phyloP scores from a whole-genome alignment of 2,888 invertebrate genomes.

The Hyalella azteca region DNA sequence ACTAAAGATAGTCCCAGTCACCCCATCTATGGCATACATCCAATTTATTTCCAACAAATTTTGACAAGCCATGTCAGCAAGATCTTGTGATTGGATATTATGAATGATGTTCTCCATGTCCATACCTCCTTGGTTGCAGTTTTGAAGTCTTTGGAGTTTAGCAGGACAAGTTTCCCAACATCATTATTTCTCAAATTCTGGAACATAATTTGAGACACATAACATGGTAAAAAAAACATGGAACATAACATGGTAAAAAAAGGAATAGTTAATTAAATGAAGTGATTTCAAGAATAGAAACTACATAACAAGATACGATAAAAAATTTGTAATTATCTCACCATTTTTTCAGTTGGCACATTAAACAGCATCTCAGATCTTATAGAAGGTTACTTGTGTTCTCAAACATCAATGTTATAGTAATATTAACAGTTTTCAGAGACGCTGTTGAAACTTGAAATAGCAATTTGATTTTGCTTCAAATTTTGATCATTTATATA shows the following conservation, averaged over 20 bases:
- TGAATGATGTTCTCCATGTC: not conserved
- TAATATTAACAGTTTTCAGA: too few relatives aligned
- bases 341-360: too few relatives aligned
- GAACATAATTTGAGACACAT: not conserved
- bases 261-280: not conserved
- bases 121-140: conserved; percentile 12
- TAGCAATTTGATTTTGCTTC: too few relatives aligned
- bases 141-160: not conserved
- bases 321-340: not conserved
- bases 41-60: not conserved
- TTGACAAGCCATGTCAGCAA: not conserved
- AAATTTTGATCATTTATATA: too few relatives aligned
- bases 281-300: not conserved
- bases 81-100: not conserved
- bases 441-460: too few relatives aligned
- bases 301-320: not conserved
- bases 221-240: not conserved
- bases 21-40: not conserved
- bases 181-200: conserved; percentile 6
- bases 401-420: too few relatives aligned
- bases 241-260: not conserved
- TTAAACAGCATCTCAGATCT: too few relatives aligned
- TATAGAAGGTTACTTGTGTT: too few relatives aligned
- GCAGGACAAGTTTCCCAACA: conserved; percentile 1
- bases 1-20: not conserved